Evolutionary conservation across 92 coral and sea anemone genomes (phyloP).

Genomic region (Meandrina meandrites): DNA sequence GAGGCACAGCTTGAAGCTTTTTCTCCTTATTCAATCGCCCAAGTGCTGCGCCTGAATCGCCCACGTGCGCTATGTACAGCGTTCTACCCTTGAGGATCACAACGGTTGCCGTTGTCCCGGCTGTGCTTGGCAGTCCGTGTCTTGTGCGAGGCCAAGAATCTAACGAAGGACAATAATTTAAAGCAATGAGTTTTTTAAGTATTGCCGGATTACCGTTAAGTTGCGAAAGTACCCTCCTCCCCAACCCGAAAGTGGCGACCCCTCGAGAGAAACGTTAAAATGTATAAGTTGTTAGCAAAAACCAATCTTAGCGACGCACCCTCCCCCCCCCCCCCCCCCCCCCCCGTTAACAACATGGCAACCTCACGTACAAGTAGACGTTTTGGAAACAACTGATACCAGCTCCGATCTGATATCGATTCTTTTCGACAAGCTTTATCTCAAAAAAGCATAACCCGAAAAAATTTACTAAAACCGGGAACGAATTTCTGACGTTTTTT

Average conservation of each 20-base stretch:
- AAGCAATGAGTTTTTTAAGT: background rate
- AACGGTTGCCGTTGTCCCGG: slow-evolving; percentile 91
- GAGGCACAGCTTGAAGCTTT: slow-evolving; percentile 70
- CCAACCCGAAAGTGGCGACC: background rate
- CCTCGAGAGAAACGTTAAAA: background rate
- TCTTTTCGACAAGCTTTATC: too few relatives aligned
- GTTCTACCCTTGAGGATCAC: slow-evolving; percentile 85
- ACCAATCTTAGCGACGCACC: background rate
- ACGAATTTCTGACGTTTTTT: too few relatives aligned
- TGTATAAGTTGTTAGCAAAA: background rate
- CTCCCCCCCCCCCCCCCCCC: too few relatives aligned
- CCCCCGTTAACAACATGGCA: too few relatives aligned
- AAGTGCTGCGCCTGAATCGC: slow-evolving; percentile 92
- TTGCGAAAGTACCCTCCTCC: background rate
- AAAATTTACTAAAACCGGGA: too few relatives aligned
- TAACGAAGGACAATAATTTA: background rate
- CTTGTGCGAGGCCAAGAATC: slow-evolving; percentile 97
- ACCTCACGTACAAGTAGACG: too few relatives aligned
- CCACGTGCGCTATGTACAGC: slow-evolving; percentile 95
- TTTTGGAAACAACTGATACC: too few relatives aligned
- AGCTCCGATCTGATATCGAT: too few relatives aligned
- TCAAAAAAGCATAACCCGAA: too few relatives aligned
- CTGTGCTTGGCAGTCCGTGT: slow-evolving; percentile 94
- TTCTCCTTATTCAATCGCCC: slow-evolving; percentile 63
- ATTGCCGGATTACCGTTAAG: background rate